Base-by-base conservation (phyloP, 2,113 vertebrate species). In the Orthonyx spaldingii region DNA sequence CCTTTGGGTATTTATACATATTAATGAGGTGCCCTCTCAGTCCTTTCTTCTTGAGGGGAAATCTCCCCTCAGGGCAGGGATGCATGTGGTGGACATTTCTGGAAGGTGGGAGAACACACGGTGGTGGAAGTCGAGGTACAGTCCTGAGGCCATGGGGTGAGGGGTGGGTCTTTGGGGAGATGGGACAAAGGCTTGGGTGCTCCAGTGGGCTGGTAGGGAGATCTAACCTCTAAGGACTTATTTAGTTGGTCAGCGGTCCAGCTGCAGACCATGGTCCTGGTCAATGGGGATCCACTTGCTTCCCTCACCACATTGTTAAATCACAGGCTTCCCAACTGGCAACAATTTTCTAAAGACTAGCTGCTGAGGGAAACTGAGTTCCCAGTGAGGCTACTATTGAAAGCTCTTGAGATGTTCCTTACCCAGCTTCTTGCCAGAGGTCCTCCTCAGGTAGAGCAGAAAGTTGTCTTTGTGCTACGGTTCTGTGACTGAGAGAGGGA, bases 401-500 rank as follows among this genome's bases (percentile, higher is more conserved):
- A 23, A 59, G 33, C 33, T 79, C 50, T 41, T 41, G 42, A 75
- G 60, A 30, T 33, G 23, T 41, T 21, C 17, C 23, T 75, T 44
- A n/a, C 3, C 6, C 47, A 14, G 23, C 3, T 46, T 32, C 82
- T 71, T 50, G 30, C 8, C 11, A 16, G 23, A 42, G 39, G 6
- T 56, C 87, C 60, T 77, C 19, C 13, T 47, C 20, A 59, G 44
- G 10, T 7, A 33, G 13, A 16, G n/a, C 1, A 4, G 57, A 47
- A 52, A 52, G 53, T 20, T n/a, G 24, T 30, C 21, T 68, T 60
- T 3, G 0, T 2, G 3, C 53, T 27, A 1, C 0, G 2, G 11
- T 19, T 35, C 82, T 59, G 23, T 60, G 41, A 16, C 33, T 15
- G 23, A 44, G 13, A 35, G 59, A 84, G 17, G 37, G 26, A 80